Base-by-base conservation (phyloP, 23 tunicate species). In the Styela clava region DNA sequence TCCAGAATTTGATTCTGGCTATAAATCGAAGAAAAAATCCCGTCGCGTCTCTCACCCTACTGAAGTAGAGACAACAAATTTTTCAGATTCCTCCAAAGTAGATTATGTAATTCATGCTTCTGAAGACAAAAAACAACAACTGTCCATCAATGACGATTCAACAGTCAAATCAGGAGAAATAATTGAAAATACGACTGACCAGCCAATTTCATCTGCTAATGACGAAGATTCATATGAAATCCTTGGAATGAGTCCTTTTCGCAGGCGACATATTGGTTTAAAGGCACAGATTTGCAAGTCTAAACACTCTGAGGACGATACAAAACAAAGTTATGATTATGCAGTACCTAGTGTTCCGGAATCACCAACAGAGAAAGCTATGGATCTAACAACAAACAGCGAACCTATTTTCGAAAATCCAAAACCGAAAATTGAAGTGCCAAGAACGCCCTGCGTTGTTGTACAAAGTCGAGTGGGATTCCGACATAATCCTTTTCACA, bases 201-300 rank as follows among this genome's bases (percentile, higher is more conserved):
- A 22, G 22, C 16, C 71, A 67, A 18, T 22, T 67, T 35, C 78
- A 31, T 52, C 81, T 16, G 27, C 52, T 7, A n/a, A 7, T 21
- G 68, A 44, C 0, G 36, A n/a, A 16, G 78, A 72, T 72, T 0
- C 28, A 19, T 25, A 25, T 0, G 78, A 72, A 24, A 24, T 12
- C 25, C 0, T 33, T 21, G 1, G 62, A 52, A 25, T 44, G 28
- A 76, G 28, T 29, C 64, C 64, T 22, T 52, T 7, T 24, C 31
- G 27, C 5, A 25, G 81, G 21, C 35, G 81, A 18, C 64, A 52
- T 16, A 76, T 76, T 52, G 81, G 81, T 1, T 52, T 76, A 65
- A 69, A 78, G 63, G 61, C 52, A 51, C 84, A 86, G 25, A 63
- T 52, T 2, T 79, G 82, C 24, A 61, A 51, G 25, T 89, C 89